Conservation (phyloP, 1,140 invertebrate species). For the Brachionus paranguensis region DNA sequence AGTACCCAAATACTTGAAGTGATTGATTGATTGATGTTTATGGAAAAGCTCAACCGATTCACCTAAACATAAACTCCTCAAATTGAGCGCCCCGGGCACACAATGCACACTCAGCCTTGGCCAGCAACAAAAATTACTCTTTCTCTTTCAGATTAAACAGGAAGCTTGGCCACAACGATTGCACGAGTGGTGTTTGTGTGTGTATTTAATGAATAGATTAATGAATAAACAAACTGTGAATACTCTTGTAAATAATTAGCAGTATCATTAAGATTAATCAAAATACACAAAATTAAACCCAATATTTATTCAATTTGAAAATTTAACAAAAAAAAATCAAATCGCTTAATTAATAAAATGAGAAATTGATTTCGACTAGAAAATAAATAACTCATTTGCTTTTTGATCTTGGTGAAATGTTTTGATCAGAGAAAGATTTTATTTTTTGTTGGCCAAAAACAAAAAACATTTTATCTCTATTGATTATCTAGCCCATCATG, state of each 20-base stretch:
- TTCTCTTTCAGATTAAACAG: not conserved
- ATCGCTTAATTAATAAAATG: conserved; percentile 8
- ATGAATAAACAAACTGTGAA: not conserved
- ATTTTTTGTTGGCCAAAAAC: not conserved
- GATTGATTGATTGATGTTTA: not conserved
- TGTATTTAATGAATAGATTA: not conserved
- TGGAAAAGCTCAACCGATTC: not conserved
- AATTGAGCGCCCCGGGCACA: not conserved
- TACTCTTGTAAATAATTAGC: not conserved
- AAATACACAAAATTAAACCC: not conserved
- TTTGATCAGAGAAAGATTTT: not conserved
- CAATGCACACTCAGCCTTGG: not conserved
- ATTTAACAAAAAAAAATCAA: not conserved
- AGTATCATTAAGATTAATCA: conserved; percentile 25
- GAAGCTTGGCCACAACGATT: not conserved
- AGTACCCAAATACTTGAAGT: not conserved
- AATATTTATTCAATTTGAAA: not conserved
- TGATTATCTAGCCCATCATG: not conserved
- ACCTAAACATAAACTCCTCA: not conserved
- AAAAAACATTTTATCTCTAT: not conserved
- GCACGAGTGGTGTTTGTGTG: not conserved
- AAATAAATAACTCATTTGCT: not conserved
- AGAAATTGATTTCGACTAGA: not conserved
- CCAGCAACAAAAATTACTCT: no score
- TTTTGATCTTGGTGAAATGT: not conserved